Conservation (phyloP, 2,113 vertebrate species). For the Nothocercus julius region DNA sequence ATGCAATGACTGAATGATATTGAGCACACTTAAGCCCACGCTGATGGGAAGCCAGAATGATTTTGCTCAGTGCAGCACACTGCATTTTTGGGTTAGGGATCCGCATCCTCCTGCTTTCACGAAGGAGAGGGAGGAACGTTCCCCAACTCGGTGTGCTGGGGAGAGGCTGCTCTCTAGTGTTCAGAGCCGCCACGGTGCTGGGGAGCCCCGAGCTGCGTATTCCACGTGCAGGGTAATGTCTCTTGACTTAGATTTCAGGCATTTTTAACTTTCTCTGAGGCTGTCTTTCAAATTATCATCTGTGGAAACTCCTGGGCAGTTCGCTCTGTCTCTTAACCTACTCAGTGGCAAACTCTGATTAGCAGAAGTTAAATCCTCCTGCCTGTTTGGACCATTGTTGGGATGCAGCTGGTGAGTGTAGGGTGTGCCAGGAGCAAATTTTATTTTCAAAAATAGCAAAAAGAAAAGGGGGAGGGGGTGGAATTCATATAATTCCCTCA, state of each 20-base stretch:
- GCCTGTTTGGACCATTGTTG: background rate
- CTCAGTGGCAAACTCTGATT: background rate
- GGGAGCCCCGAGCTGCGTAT: background rate
- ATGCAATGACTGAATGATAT: background rate
- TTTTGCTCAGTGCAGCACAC: background rate
- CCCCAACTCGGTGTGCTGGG: background rate
- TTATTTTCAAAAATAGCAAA: background rate
- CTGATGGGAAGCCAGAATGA: background rate
- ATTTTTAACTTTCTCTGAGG: background rate
- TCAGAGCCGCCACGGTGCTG: background rate
- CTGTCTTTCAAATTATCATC: background rate
- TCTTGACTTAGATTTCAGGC: background rate
- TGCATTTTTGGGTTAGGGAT: background rate
- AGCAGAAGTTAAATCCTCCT: background rate
- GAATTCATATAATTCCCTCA: background rate
- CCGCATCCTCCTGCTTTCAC: background rate
- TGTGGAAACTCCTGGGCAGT: background rate
- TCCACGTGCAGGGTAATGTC: fast-evolving
- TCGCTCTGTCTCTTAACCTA: background rate
- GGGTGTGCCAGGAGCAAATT: background rate
- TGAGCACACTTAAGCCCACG: background rate
- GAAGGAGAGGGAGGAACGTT: background rate
- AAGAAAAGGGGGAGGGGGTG: background rate
- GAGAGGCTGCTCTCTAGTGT: constrained; percentile 65
- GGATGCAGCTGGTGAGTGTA: background rate